Conservation (phyloP, 2,113 vertebrate species). For the Cyanoderma ruficeps region DNA sequence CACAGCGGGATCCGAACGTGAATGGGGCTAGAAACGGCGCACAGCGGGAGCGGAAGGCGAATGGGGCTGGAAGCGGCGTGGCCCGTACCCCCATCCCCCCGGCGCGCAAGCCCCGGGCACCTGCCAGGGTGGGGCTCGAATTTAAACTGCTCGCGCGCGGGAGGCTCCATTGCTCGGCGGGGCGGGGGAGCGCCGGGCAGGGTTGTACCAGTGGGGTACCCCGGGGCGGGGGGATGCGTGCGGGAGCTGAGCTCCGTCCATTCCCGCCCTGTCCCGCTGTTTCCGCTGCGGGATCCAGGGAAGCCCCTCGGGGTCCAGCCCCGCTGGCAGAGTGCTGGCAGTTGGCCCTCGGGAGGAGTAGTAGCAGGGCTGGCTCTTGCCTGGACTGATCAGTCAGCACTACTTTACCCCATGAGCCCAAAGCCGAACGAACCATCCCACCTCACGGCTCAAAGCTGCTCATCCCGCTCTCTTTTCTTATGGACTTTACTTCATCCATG, state of each 20-base stretch:
- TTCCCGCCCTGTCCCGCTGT: fast-evolving
- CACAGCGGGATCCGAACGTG: background rate
- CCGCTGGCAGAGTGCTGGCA: fast-evolving
- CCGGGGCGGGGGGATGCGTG: fast-evolving
- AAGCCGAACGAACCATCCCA: fast-evolving
- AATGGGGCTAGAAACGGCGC: too few species aligned
- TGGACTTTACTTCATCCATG: background rate
- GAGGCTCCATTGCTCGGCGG: background rate
- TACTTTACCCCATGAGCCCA: fast-evolving
- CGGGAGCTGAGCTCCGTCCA: fast-evolving
- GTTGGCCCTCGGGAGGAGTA: fast-evolving
- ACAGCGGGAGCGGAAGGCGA: fast-evolving
- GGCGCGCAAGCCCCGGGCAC: fast-evolving
- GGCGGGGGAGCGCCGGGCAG: background rate
- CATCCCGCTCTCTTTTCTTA: fast-evolving
- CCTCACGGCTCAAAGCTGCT: fast-evolving
- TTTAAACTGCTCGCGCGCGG: background rate
- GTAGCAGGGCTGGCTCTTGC: fast-evolving
- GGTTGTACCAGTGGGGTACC: background rate
- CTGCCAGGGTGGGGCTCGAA: background rate
- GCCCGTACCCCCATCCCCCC: fast-evolving
- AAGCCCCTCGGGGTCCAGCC: fast-evolving
- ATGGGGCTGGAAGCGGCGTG: background rate
- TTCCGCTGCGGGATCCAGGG: fast-evolving
- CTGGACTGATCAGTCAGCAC: fast-evolving